Evolutionary conservation across 1,140 invertebrate genomes (phyloP).

Genomic region (Drosophila equinoxialis): DNA sequence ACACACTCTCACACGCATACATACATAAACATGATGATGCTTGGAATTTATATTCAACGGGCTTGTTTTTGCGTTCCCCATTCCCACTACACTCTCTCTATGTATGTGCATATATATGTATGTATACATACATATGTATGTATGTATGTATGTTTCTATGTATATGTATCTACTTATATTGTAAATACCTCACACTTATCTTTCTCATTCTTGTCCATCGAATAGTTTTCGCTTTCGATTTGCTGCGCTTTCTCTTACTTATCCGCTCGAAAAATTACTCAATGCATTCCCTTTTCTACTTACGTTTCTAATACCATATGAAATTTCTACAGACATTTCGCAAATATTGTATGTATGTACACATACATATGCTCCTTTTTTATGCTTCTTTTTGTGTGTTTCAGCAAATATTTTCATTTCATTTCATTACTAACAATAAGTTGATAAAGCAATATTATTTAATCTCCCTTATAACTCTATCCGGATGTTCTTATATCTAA

Average conservation of each 20-base stretch:
- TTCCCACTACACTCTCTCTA: neutral
- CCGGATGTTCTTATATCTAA: neutral
- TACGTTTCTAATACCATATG: constrained; percentile 64
- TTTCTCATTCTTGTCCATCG: constrained; percentile 34
- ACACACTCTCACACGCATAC: constrained; percentile 32
- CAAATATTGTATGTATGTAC: constrained; percentile 26
- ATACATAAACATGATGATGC: constrained; percentile 35
- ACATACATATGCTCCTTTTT: constrained; percentile 22
- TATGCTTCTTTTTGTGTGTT: neutral
- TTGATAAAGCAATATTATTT: constrained; percentile 37
- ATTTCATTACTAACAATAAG: constrained; percentile 25
- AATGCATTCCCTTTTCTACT: constrained; percentile 27
- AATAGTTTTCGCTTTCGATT: constrained; percentile 80
- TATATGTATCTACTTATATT: too few species aligned
- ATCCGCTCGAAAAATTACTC: constrained; percentile 17
- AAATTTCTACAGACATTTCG: constrained; percentile 52
- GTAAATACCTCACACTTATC: neutral
- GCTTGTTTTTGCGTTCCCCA: constrained; percentile 4
- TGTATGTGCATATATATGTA: too few species aligned
- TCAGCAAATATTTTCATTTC: neutral
- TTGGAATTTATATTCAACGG: constrained; percentile 48
- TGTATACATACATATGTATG: too few species aligned
- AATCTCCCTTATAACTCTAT: neutral
- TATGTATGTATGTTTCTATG: too few species aligned
- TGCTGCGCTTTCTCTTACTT: constrained; percentile 72